Evolutionary conservation across 2,888 invertebrate species (phyloP).

Genomic region (Torymus auratus): DNA sequence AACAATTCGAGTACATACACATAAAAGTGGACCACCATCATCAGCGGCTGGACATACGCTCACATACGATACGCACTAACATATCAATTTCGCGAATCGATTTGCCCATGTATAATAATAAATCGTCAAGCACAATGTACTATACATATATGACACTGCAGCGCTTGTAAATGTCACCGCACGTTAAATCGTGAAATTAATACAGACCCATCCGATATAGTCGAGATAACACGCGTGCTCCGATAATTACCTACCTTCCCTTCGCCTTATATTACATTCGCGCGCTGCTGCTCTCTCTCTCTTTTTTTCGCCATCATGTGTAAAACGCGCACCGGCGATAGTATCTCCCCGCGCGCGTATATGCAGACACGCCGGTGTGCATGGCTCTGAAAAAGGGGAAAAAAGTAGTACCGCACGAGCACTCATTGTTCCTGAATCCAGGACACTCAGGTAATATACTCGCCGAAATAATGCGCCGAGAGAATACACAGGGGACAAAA

Average conservation of each 20-base stretch:
- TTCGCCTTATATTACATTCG: slow-evolving; percentile 27
- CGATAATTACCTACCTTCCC: slow-evolving; percentile 49
- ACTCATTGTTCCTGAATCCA: slow-evolving; percentile 49
- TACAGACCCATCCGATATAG: slow-evolving; percentile 24
- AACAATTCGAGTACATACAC: not conserved
- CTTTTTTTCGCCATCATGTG: slow-evolving; percentile 24
- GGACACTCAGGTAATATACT: slow-evolving; percentile 15
- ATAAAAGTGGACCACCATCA: not conserved
- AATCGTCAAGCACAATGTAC: not conserved
- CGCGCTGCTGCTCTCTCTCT: not conserved
- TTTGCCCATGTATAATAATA: too few relatives aligned
- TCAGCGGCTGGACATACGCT: too few relatives aligned
- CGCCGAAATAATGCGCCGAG: slow-evolving; percentile 36
- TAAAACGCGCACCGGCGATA: slow-evolving; percentile 45
- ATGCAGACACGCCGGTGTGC: not conserved
- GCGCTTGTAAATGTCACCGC: slow-evolving; percentile 45
- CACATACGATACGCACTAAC: too few relatives aligned
- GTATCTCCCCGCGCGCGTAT: slow-evolving; percentile 38
- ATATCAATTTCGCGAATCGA: not conserved
- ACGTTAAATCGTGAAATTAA: slow-evolving; percentile 71
- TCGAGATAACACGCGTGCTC: slow-evolving; percentile 29
- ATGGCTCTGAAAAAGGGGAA: not conserved
- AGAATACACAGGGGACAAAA: not conserved
- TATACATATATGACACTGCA: slow-evolving; percentile 38
- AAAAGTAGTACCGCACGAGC: not conserved